Percentiles rank a stretch among this genome's conserved stretches.
Evolutionary conservation across 2,797 vertebrate species (phyloP).

Genomic region (Gymnocypris eckloni): DNA sequence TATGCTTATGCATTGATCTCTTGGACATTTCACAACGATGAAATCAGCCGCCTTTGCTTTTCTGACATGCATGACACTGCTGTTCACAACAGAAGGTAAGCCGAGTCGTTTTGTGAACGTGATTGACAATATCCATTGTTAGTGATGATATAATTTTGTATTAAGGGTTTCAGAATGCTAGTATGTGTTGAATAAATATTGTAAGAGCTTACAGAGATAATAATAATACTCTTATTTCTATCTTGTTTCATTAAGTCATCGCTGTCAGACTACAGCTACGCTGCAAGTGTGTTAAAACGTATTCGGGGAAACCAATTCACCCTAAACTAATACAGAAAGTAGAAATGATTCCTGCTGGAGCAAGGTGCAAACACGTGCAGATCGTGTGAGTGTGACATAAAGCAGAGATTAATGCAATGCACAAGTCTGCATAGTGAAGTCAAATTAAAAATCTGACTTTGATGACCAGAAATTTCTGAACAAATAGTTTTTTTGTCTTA

Average conservation of each 20-base stretch:
- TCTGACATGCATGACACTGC: constrained; percentile 7
- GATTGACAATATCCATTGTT: neutral
- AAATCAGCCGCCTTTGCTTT: neutral
- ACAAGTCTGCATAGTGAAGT: neutral
- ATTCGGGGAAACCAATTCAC: neutral
- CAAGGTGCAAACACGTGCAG: constrained; percentile 59
- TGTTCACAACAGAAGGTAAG: neutral
- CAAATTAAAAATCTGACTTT: neutral
- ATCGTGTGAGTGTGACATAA: constrained; percentile 67
- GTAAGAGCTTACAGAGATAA: neutral
- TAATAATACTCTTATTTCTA: too few relatives aligned
- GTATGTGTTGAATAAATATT: neutral
- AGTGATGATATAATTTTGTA: neutral
- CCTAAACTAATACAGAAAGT: constrained; percentile 6
- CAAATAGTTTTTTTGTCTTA: neutral
- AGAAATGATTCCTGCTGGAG: neutral
- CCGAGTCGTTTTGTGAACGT: neutral
- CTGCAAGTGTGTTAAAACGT: constrained; percentile 6
- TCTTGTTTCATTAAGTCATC: neutral
- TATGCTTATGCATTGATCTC: too few relatives aligned
- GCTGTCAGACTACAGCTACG: neutral
- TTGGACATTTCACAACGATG: neutral
- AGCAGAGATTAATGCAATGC: neutral
- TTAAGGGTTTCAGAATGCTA: neutral
- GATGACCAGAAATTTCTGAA: neutral